Percentiles rank a stretch among this genome's conserved stretches.
Evolutionary conservation across 1,140 invertebrate species (phyloP).

Genomic region (Lutraria rhynchaena): DNA sequence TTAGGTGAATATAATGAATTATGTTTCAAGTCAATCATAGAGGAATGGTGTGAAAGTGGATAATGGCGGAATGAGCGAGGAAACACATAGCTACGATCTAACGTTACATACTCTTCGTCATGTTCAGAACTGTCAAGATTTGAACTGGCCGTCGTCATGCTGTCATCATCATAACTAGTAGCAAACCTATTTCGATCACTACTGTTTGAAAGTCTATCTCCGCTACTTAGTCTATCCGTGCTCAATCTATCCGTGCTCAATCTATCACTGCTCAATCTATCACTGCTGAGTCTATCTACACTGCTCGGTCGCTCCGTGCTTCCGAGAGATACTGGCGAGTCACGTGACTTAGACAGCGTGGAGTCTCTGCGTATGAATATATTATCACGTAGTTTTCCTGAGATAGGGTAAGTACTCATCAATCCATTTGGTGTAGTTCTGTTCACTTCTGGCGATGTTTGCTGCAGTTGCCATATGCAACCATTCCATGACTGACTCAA

Average conservation of each 20-base stretch:
- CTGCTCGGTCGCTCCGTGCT: constrained; percentile 43
- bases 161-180: constrained; percentile 55
- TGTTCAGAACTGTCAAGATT: constrained; percentile 62
- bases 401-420: constrained; percentile 40
- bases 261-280: constrained; percentile 11
- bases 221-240: constrained; percentile 34
- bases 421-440: constrained; percentile 34
- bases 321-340: constrained; percentile 47
- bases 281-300: constrained; percentile 44
- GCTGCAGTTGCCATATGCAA: constrained; percentile 54
- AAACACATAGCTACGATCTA: constrained; percentile 66
- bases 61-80: constrained; percentile 12
- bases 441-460: neutral
- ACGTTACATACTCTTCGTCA: constrained; percentile 67
- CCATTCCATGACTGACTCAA: constrained; percentile 57
- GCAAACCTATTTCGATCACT: constrained; percentile 50
- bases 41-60: constrained; percentile 45
- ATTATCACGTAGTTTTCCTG: constrained; percentile 17
- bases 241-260: constrained; percentile 27
- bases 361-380: constrained; percentile 31
- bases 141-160: constrained; percentile 56
- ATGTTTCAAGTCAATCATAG: constrained; percentile 60
- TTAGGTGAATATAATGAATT: constrained; percentile 55
- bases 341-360: constrained; percentile 36
- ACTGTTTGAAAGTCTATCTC: constrained; percentile 46